Evolutionary conservation across 2,888 invertebrate species (phyloP), one percentile per base, ranked within the genome.

Genomic region (Amphiduros pacificus): DNA sequence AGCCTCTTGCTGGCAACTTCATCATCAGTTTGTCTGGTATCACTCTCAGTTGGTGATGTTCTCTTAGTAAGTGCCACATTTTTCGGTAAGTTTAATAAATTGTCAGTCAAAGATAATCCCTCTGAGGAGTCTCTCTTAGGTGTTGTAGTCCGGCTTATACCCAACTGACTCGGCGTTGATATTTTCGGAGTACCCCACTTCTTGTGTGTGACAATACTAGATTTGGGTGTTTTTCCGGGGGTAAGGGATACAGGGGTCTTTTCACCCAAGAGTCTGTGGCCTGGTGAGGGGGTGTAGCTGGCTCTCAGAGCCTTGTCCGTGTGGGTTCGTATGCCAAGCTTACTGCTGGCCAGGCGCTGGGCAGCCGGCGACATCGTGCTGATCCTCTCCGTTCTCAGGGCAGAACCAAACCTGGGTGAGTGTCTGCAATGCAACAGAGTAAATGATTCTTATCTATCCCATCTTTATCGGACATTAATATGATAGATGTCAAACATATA

Each of bases 331-430:
- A 88, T 85, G 6, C 87, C 85, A 2, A 91, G 81, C 72, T 88
- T 88, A 26, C 91, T 91, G 4, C 91, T 91, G 3, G 94, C 95
- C 36, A 98, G 85, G 71, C 89, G 88, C 67, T 91, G 88, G 0
- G 97, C 98, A 0, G 98, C 98, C 0, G 98, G 97, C 0, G 97
- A 97, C 92, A 98, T 92, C 60, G 91, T 90, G 3, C 90, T 90
- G 41, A 97, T 82, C 1, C 94, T 88, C 66, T 95, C 94, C 26
- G 91, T 87, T 32, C 48, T 65, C 52, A 90, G 72, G 28, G 68
- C 64, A 11, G 65, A 61, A 4, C 76, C 73, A 60, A 77, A 73
- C 53, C 71, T 74, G 20, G 75, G 73, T 3, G 73, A 69, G 26
- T 79, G 78, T 32, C 77, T 79, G 73, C 26, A 74, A 27, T 14